Evolutionary conservation across 2,888 invertebrate species (phyloP), one percentile per base, ranked within the genome.

Genomic region (Iselma pallidipennis): DNA sequence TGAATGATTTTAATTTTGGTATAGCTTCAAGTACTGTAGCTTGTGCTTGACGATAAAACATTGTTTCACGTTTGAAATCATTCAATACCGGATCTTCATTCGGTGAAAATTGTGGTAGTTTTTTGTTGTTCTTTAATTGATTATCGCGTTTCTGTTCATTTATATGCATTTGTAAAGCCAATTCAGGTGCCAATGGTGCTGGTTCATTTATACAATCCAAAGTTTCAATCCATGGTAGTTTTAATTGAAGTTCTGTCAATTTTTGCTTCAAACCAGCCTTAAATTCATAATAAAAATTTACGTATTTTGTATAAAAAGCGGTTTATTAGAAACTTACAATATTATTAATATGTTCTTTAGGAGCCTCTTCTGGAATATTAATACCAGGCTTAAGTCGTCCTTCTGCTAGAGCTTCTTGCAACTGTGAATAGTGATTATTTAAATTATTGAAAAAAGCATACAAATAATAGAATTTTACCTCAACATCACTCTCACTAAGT

Each of bases 11-110:
- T 7, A 99, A 82, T 68, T 87, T 87, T 49, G 89, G 88, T 21
- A 98, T 86, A 0, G 91, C 94, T 66, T 92, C 75, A 25, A 95
- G 71, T 0, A 94, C 94, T 0, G 97, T 90, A 21, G 91, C 88
- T 78, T 98, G 95, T 0, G 93, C 95, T 80, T 94, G 95, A 21
- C 94, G 84, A 74, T 95, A 91, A 69, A 95, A 94, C 67, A 89
- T 83, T 77, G 94, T 92, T 83, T 98, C 98, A 31, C 96, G 84
- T 78, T 92, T 92, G 75, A 97, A 96, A 80, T 98, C 97, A 83
- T 97, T 94, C 21, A 94, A 80, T 0, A 94, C 87, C 0, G 92
- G 92, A 80, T 94, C 94, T 63, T 91, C 89, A 0, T 85, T 83
- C 0, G 91, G 86, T 1, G 85, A 82, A 70, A 87, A 86, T 55